Base-by-base conservation (phyloP, 1,140 invertebrate genomes). In the Aphaenogaster rudis region DNA sequence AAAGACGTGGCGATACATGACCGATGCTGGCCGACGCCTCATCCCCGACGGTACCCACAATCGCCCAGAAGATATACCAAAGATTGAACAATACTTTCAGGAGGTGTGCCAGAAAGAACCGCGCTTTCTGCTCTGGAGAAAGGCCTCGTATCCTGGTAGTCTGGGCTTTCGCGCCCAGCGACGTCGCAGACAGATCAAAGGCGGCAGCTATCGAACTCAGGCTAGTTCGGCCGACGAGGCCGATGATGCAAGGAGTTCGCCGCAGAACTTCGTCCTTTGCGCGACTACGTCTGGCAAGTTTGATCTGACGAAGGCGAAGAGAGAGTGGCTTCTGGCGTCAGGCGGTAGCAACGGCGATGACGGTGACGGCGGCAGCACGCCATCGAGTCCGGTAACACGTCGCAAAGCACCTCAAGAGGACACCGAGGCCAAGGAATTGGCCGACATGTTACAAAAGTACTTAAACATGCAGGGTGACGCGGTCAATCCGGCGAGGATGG, bases 1-100 rank as follows among this genome's bases (percentile, higher is more conserved):
- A 42, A 98, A 98, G 95, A 98, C 98, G 28, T 98, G 98, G 98
- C 96, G 98, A 84, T 98, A 98, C 93, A 98, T 98, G 98, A 97
- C 98, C 0, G 98, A 98, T 91, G 98, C 98, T 13, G 98, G 98
- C n/a, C 96, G 97, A 61, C 97, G 97, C 91, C 96, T 98, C 15
- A 97, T 98, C 59, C 98, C 98, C 0, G 98, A 98, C 71, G 97
- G 97, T 3, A 96, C 96, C 0, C 96, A 96, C 91, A 97, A 97
- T 94, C 95, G 96, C 6, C 91, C 96, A 1, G 97, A 98, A 91
- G 97, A 98, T 91, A 96, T 98, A 42, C 97, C 97, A 0, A 97
- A 97, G 86, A 97, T 98, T 69, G 98, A 98, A 93, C 97, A 97
- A 17, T 97, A 98, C 91, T 98, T 98, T 93, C 97, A 98, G 92